phyloP scores from a whole-genome alignment of 1,140 invertebrate species.

The Cyclargus thomasi region DNA sequence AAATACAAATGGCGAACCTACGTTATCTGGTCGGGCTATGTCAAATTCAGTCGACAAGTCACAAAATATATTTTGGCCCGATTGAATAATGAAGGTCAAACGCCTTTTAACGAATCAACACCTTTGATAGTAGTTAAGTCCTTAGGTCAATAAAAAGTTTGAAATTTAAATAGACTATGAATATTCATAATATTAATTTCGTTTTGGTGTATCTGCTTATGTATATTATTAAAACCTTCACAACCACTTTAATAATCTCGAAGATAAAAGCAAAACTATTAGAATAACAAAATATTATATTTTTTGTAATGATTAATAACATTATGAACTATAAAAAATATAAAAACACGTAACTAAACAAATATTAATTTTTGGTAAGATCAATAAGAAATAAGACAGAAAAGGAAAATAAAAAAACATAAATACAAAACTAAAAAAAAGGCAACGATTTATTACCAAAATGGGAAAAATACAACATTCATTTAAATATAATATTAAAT shows the following conservation, averaged over 20 bases:
- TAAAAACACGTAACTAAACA: neutral
- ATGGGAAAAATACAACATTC: neutral
- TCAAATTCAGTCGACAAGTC: too few relatives aligned
- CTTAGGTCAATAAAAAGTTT: too few relatives aligned
- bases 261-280: neutral
- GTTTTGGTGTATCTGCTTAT: neutral
- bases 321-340: neutral
- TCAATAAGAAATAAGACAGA: constrained; percentile 20
- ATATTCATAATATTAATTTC: neutral
- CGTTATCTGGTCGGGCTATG: too few relatives aligned
- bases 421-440: constrained; percentile 36
- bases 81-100: too few relatives aligned
- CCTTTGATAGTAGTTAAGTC: too few relatives aligned
- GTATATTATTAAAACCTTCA: neutral
- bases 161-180: too few relatives aligned
- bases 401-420: constrained; percentile 27
- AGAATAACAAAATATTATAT: too few relatives aligned
- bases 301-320: neutral
- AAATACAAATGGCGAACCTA: too few relatives aligned
- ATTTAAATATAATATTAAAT: neutral
- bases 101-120: too few relatives aligned
- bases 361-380: neutral
- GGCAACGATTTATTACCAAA: constrained; percentile 45
- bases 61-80: too few relatives aligned
- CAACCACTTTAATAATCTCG: neutral